Conservation (phyloP, 2,888 invertebrate species). For the Agrotis ipsilon region DNA sequence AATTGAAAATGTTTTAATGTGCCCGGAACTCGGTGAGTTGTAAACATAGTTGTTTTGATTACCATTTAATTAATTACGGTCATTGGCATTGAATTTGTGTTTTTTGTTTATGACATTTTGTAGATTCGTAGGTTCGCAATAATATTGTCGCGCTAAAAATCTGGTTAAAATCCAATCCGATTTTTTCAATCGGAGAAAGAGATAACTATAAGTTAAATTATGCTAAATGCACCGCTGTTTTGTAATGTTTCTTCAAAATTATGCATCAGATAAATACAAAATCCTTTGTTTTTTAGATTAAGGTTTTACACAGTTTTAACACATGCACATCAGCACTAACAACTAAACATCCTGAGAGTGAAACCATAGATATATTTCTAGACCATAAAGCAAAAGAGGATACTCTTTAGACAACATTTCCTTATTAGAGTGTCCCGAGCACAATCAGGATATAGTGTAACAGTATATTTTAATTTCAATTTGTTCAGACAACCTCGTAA, state of each 20-base stretch:
- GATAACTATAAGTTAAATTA: too few relatives aligned
- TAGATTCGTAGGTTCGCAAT: background rate
- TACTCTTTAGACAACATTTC: constrained; percentile 24
- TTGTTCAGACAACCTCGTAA: constrained; percentile 15
- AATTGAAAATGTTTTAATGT: constrained; percentile 6
- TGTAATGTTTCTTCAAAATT: too few relatives aligned
- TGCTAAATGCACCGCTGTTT: too few relatives aligned
- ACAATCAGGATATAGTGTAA: constrained; percentile 37
- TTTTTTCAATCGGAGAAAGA: too few relatives aligned
- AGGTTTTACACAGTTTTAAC: too few relatives aligned
- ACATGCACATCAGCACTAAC: too few relatives aligned
- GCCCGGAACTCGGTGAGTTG: constrained; percentile 41
- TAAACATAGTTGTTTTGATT: constrained; percentile 19
- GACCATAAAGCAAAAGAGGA: constrained; percentile 8
- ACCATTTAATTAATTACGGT: background rate
- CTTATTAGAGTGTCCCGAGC: constrained; percentile 42
- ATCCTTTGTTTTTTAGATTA: too few relatives aligned
- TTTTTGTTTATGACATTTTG: background rate
- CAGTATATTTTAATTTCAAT: constrained; percentile 38
- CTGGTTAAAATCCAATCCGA: too few relatives aligned
- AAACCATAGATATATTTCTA: background rate
- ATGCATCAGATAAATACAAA: too few relatives aligned
- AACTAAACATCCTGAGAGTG: background rate
- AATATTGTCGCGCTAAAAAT: too few relatives aligned
- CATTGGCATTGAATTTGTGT: background rate